Base-by-base conservation (phyloP, 2,113 vertebrate species). In the Pangasianodon hypophthalmus region DNA sequence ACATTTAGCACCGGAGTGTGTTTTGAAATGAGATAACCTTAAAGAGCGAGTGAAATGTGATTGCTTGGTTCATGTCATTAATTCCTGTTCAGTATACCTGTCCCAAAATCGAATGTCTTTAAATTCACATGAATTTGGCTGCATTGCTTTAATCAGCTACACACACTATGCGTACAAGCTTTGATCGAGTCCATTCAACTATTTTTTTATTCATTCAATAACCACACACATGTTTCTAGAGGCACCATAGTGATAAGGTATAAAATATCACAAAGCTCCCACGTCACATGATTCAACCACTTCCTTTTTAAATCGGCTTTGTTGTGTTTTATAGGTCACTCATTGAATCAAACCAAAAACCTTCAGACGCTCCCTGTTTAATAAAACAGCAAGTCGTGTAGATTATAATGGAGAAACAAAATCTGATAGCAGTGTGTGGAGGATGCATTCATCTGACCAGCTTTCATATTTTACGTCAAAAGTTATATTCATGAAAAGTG, bases 331-430 rank as follows among this genome's bases (percentile, higher is more conserved):
- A 77, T 85, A 84, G 64, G 82, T 77, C 82, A 58, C n/a, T 58
- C 14, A 67, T 16, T 88, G 44, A 88, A 48, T 52, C n/a, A 37
- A 32, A n/a, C 29, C 13, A 46, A 29, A 88, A 8, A 58, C 32
- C 9, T n/a, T 84, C 19, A 75, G 52, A 60, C 81, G 84, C 87
- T 26, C 67, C 67, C 71, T 77, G 82, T 73, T 77, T 29, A 52
- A 48, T 67, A 52, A 84, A 54, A 88, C 62, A 46, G 64, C 37
- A 69, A 11, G 52, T 41, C 14, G 0, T 67, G 29, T 11, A 48
- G 29, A 62, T 2, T n/a, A 44, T 4, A 60, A 85, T 19, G n/a
- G 48, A 58, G 26, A 82, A 88, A 16, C 6, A 67, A 44, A 69
- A 88, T 88, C 79, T 10, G 62, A 71, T 75, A 73, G 48, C 56